Evolutionary conservation across 2,113 vertebrate species (phyloP).

Genomic region (Rhipidura dahli): DNA sequence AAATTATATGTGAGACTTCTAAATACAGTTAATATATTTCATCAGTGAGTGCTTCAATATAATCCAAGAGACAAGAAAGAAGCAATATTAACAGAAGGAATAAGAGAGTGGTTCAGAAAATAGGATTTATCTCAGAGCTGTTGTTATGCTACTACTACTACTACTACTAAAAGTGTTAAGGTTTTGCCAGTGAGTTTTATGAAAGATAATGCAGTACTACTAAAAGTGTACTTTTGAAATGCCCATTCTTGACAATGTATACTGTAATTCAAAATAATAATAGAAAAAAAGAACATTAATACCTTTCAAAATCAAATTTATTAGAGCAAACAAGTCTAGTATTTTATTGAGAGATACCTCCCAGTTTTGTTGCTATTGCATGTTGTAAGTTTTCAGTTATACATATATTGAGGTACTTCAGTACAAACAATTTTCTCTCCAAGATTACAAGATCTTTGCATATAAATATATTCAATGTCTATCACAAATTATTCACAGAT

Average conservation of each 20-base stretch:
- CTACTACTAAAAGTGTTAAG: background rate
- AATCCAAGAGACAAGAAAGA: background rate
- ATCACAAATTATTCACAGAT: background rate
- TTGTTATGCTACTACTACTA: background rate
- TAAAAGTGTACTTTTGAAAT: background rate
- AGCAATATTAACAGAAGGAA: background rate
- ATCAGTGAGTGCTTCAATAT: background rate
- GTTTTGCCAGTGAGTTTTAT: background rate
- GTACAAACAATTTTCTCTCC: background rate
- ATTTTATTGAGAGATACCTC: background rate
- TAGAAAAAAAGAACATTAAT: background rate
- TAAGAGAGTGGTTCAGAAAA: background rate
- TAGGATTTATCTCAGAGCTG: background rate
- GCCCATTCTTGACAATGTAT: background rate
- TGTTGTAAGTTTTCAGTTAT: background rate
- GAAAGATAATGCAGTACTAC: background rate
- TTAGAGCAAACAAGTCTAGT: background rate
- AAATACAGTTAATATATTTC: background rate
- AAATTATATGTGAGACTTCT: background rate
- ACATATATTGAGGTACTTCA: background rate
- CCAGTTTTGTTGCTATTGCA: background rate
- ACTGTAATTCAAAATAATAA: background rate
- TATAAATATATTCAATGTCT: background rate
- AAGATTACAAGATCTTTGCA: background rate
- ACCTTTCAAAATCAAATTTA: background rate